These are phyloP conservation scores for Pithys albifrons DNA, from an alignment of 2,113 vertebrate species.

Conservation along the genomic window DNA sequence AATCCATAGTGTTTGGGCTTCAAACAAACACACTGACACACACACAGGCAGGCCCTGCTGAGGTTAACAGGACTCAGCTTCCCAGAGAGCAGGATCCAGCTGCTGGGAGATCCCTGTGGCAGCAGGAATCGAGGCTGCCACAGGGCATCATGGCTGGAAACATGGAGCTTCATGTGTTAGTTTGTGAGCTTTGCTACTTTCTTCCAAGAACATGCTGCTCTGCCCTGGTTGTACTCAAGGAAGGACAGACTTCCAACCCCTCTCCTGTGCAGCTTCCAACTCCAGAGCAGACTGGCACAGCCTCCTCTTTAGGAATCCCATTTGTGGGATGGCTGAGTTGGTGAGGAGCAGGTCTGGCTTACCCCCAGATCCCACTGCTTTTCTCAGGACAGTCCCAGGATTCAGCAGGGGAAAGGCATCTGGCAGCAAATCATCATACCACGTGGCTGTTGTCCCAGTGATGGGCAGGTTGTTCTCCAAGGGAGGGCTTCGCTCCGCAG, in stretches of 20 bases:
- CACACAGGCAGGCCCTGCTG: background rate
- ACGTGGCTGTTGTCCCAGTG: constrained; percentile 60
- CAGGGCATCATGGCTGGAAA: background rate
- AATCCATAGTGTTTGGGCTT: background rate
- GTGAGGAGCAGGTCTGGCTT: background rate
- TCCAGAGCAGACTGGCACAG: accelerated
- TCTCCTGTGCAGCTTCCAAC: background rate
- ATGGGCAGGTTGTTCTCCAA: constrained; percentile 72
- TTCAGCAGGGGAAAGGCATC: constrained; percentile 81
- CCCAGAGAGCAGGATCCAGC: background rate
- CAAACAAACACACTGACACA: background rate
- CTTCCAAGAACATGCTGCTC: background rate
- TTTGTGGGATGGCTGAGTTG: accelerated
- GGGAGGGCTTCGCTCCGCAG: constrained; percentile 12
- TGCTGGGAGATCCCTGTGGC: background rate
- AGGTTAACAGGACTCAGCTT: background rate
- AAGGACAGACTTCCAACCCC: background rate
- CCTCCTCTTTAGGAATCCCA: accelerated
- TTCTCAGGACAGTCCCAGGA: constrained; percentile 67
- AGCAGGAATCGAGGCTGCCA: background rate
- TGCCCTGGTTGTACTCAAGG: background rate
- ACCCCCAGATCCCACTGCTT: constrained; percentile 62
- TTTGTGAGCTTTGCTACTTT: background rate
- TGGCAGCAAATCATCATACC: constrained; percentile 81
- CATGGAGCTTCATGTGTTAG: background rate